A percentile compares a stretch with the other conserved stretches of the same genome.
Conservation (phyloP, 2,113 vertebrate genomes). For the Cercopithecus mona region DNA sequence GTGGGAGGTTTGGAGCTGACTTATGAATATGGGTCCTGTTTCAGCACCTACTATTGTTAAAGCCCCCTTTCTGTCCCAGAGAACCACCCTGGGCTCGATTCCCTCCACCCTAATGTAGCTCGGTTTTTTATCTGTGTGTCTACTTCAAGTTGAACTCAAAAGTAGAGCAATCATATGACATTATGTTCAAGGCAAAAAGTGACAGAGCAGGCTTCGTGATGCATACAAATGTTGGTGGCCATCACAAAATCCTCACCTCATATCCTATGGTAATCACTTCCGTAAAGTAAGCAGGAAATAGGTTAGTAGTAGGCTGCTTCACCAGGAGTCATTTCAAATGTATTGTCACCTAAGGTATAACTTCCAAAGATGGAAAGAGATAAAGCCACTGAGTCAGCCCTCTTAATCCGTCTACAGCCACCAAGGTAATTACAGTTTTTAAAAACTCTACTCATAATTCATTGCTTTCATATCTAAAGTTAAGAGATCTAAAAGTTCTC, state of each 20-base stretch:
- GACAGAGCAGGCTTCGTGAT: neutral
- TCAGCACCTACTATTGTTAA: neutral
- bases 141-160: neutral
- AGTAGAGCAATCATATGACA: neutral
- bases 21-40: neutral
- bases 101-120: neutral
- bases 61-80: neutral
- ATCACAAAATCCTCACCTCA: neutral
- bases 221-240: neutral
- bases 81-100: neutral
- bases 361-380: constrained; percentile 12
- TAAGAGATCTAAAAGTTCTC: neutral
- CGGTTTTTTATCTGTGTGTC: neutral
- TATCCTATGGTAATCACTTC: neutral
- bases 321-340: neutral
- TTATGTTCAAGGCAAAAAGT: neutral
- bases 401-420: neutral
- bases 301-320: neutral
- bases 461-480: neutral
- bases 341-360: neutral
- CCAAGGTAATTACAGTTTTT: neutral
- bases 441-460: neutral
- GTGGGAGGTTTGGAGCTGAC: neutral
- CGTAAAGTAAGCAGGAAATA: neutral
- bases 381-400: neutral